Conservation (phyloP, 35 echinoderm and acorn worm genomes). For the Ophioderma brevispina region DNA sequence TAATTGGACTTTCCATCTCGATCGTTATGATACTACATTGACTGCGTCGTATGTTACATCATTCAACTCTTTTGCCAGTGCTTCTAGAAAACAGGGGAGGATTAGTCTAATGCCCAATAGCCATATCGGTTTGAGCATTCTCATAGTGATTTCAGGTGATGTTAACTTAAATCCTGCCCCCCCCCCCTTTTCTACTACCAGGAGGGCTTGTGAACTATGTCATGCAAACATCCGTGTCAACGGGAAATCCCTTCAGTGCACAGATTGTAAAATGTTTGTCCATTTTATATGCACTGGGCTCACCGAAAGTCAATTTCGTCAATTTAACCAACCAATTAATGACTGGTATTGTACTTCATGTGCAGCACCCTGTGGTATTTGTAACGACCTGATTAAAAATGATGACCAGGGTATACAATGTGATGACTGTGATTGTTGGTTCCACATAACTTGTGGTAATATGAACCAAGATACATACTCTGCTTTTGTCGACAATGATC, state of each 20-base stretch:
- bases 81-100: too few relatives aligned
- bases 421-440: background rate
- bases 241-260: background rate
- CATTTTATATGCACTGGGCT: background rate
- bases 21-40: too few relatives aligned
- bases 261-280: background rate
- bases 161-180: too few relatives aligned
- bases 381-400: background rate
- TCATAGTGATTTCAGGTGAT: too few relatives aligned
- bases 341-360: background rate
- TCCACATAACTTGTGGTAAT: background rate
- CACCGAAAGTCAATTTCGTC: background rate
- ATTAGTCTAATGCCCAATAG: too few relatives aligned
- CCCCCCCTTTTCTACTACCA: too few relatives aligned
- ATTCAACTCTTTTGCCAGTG: too few relatives aligned
- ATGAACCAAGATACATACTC: background rate
- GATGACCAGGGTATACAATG: background rate
- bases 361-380: background rate
- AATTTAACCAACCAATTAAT: background rate
- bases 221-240: background rate
- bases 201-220: background rate
- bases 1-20: too few relatives aligned
- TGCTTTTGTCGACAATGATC: background rate
- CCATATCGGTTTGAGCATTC: too few relatives aligned
- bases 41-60: too few relatives aligned